Base-by-base conservation (phyloP, 2,797 vertebrate species). In the Crenichthys baileyi region DNA sequence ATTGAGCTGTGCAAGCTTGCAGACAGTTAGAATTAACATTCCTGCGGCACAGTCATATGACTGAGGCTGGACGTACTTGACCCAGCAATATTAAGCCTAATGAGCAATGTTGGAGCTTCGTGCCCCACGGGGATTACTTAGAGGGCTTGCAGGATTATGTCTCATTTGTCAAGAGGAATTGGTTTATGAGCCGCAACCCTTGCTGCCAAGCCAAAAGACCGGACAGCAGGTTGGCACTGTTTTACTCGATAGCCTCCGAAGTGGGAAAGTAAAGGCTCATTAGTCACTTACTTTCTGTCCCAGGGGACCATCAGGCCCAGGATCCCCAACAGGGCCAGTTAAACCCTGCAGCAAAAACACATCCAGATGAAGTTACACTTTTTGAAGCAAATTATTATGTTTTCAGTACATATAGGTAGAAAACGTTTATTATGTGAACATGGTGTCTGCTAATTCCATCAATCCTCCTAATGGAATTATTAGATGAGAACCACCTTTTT, bases 221-320 rank as follows among this genome's bases (percentile, higher is more conserved):
- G 82, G 88, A 91, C 88, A 86, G 85, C 83, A 89, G 85, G 84
- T 91, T 89, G 91, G 90, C 89, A 89, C 83, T 24, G n/a, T 84
- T 90, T 91, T 90, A 73, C 86, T 79, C 36, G 77, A 86, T 67
- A 73, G 60, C 79, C 85, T 91, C 67, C 78, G 79, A 90, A 90
- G 91, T 86, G 80, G 82, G 77, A 88, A 91, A 77, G 61, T 75
- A 83, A 91, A 86, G 82, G 83, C 88, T 90, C 81, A 82, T 89
- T 94, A 93, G 91, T 90, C 83, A 90, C 94, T 96, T 95, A 99
- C 98, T 95, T 99, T 99, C 92, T 97, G 97, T 91, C 98, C 98
- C 63, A 80, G 89, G 87, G 95, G 95, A 89, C 98, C 98, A 53
- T 95, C 89, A 2, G 93, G 93, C 29, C 98, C 98, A 65, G 78